These are phyloP conservation scores for Neodontobutis hainanensis DNA, from an alignment of 2,113 vertebrate species.

Conservation along the genomic window DNA sequence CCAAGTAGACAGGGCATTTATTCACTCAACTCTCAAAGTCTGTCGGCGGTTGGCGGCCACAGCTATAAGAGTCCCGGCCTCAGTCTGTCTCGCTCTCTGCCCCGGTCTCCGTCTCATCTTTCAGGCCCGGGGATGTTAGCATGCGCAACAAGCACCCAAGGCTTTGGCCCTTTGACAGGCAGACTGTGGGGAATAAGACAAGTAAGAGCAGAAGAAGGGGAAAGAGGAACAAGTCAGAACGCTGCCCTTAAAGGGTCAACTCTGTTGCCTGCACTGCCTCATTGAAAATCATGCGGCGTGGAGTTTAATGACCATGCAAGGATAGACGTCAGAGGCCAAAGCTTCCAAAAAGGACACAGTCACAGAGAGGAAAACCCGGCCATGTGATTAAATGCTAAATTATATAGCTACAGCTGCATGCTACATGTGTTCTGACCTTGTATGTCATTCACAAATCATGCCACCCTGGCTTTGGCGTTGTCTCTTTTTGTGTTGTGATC, in stretches of 20 bases:
- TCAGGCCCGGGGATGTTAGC: slow-evolving; percentile 60
- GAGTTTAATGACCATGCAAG: slow-evolving; percentile 65
- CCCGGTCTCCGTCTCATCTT: slow-evolving; percentile 55
- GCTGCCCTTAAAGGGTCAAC: slow-evolving; percentile 65
- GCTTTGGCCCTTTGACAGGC: slow-evolving; percentile 72
- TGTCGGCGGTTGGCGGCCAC: slow-evolving; percentile 64
- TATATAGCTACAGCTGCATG: slow-evolving; percentile 9
- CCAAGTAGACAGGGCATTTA: slow-evolving; percentile 77
- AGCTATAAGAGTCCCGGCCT: slow-evolving; percentile 53
- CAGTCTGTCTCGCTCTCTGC: slow-evolving; percentile 54
- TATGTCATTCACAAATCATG: slow-evolving; percentile 69
- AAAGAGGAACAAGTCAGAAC: slow-evolving; percentile 52
- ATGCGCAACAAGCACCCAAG: slow-evolving; percentile 72
- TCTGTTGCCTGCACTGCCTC: slow-evolving; percentile 50
- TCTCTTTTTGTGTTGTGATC: slow-evolving; percentile 69
- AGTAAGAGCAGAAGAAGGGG: slow-evolving; percentile 56
- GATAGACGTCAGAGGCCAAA: slow-evolving; percentile 36
- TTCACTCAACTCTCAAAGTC: slow-evolving; percentile 75
- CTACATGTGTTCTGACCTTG: slow-evolving; percentile 65
- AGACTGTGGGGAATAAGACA: slow-evolving; percentile 70
- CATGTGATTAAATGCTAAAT: slow-evolving; percentile 34
- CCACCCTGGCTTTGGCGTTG: slow-evolving; percentile 45
- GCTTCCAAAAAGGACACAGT: slow-evolving; percentile 30
- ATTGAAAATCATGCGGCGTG: slow-evolving; percentile 59
- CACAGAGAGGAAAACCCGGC: slow-evolving; percentile 1